Evolutionary conservation across 1,140 invertebrate species (phyloP).

Genomic region (Watersipora subatra): DNA sequence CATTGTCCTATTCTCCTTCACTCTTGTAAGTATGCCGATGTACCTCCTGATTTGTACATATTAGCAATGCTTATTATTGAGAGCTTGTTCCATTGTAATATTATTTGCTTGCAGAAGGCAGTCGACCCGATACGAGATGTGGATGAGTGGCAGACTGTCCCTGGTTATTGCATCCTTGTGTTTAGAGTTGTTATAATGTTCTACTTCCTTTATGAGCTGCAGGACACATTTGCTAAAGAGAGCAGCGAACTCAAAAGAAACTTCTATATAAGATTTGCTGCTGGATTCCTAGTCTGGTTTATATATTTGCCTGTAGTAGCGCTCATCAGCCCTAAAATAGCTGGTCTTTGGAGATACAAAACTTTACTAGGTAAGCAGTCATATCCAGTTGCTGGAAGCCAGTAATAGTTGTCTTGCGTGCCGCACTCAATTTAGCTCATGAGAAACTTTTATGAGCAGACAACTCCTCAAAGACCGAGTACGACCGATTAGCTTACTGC

Average conservation of each 20-base stretch:
- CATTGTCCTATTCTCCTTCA: slow-evolving; percentile 85
- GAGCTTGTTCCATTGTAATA: no score
- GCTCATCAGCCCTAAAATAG: slow-evolving; percentile 79
- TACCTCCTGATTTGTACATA: no score
- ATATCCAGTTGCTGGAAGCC: background rate
- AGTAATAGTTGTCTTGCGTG: background rate
- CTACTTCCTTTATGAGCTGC: slow-evolving; percentile 85
- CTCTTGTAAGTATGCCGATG: slow-evolving; percentile 59
- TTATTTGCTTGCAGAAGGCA: background rate
- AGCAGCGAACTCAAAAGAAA: slow-evolving; percentile 60
- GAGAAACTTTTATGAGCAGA: background rate
- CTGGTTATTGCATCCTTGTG: slow-evolving; percentile 78
- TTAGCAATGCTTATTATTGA: no score
- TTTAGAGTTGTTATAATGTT: slow-evolving; percentile 78
- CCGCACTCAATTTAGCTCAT: background rate
- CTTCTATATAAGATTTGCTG: slow-evolving; percentile 89
- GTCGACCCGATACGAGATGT: slow-evolving; percentile 63
- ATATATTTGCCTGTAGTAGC: slow-evolving; percentile 88
- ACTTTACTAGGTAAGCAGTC: slow-evolving; percentile 64
- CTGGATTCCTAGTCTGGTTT: slow-evolving; percentile 93
- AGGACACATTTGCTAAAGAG: slow-evolving; percentile 34
- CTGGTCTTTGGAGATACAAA: slow-evolving; percentile 86
- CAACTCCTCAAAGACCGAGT: background rate
- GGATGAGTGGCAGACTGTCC: slow-evolving; percentile 92
- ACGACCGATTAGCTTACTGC: background rate